These are phyloP conservation scores for Malurus alboscapulatus DNA, from an alignment of 2,113 vertebrate species.

Conservation along the genomic window DNA sequence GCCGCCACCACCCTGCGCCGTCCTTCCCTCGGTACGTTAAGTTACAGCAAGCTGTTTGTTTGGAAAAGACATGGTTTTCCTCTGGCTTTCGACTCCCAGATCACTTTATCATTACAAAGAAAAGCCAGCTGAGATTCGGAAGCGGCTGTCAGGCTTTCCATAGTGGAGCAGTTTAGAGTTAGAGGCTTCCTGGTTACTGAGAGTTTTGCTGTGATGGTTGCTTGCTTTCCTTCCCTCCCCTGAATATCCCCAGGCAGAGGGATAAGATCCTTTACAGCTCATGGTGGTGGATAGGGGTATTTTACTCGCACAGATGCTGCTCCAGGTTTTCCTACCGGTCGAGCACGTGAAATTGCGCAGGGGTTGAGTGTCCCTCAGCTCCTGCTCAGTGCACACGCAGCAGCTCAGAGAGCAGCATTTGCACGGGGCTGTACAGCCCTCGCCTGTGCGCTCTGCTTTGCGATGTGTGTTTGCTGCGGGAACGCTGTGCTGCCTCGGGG, in stretches of 20 bases:
- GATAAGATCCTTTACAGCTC: background rate
- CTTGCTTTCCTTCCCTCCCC: background rate
- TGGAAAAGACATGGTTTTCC: background rate
- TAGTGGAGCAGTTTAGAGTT: background rate
- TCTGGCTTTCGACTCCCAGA: background rate
- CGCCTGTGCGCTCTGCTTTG: accelerated
- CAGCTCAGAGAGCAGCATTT: background rate
- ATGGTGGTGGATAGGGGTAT: background rate
- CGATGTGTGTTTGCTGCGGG: background rate
- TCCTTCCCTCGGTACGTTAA: background rate
- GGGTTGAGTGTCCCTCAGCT: background rate
- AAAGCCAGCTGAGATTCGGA: background rate
- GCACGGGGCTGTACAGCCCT: background rate
- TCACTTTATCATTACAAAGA: background rate
- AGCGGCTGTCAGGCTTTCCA: background rate
- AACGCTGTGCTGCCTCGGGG: background rate
- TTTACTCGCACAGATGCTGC: background rate
- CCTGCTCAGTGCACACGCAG: accelerated
- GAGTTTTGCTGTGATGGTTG: background rate
- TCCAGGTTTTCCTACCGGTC: background rate
- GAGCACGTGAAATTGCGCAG: accelerated
- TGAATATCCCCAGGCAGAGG: background rate
- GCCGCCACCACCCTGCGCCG: background rate
- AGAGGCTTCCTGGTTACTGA: background rate
- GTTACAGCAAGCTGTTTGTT: background rate